These are phyloP conservation scores for Poeciliopsis occidentalis DNA, from an alignment of 2,113 vertebrate species.

Conservation along the genomic window DNA sequence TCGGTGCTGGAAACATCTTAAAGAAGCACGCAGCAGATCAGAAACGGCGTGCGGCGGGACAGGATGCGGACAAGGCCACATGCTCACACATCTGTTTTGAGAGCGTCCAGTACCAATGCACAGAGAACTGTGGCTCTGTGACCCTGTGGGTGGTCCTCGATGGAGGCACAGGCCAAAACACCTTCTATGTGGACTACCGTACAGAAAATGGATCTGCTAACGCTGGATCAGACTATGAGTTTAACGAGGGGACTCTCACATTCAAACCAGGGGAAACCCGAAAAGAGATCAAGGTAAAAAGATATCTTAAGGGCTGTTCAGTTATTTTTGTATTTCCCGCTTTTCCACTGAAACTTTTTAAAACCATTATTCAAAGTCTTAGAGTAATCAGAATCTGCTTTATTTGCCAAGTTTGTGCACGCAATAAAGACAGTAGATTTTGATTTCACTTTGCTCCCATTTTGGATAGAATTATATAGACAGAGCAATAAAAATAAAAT, in stretches of 20 bases:
- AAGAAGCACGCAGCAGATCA: slow-evolving; percentile 86
- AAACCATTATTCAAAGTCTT: not conserved
- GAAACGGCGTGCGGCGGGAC: slow-evolving; percentile 51
- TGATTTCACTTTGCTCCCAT: no score
- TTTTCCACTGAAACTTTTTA: not conserved
- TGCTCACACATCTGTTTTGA: slow-evolving; percentile 89
- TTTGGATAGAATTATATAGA: no score
- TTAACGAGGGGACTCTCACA: slow-evolving; percentile 72
- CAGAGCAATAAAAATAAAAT: no score
- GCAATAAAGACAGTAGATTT: no score
- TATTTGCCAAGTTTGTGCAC: no score
- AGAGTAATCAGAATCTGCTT: not conserved
- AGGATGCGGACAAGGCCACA: slow-evolving; percentile 62
- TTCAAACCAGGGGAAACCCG: slow-evolving; percentile 80
- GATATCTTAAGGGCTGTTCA: no score
- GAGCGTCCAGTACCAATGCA: slow-evolving; percentile 88
- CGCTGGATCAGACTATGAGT: slow-evolving; percentile 89
- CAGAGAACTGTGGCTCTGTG: slow-evolving; percentile 89
- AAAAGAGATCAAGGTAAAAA: slow-evolving; percentile 78
- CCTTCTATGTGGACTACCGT: slow-evolving; percentile 92
- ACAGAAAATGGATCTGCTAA: slow-evolving; percentile 95
- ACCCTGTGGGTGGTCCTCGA: slow-evolving; percentile 83
- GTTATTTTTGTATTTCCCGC: not conserved
- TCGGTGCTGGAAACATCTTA: slow-evolving; percentile 91
- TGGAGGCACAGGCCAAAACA: slow-evolving; percentile 82